A percentile compares a stretch with the other conserved stretches of the same genome.
These are phyloP conservation scores for Hoplostethus mediterraneus DNA, from an alignment of 2,797 vertebrate genomes.

Conservation along the genomic window DNA sequence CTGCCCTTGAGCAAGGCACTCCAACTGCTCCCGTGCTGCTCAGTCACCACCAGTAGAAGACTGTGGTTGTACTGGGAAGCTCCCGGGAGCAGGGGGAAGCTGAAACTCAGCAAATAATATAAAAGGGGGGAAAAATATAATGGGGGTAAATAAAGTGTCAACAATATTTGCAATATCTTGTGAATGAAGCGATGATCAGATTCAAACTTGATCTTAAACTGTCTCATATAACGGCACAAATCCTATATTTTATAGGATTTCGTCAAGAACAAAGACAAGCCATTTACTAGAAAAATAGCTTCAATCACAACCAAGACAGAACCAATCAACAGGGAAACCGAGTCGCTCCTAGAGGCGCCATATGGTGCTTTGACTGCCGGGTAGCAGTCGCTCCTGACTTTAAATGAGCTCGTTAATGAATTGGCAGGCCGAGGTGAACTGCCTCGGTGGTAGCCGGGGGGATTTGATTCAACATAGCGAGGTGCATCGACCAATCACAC, in stretches of 20 bases:
- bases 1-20: no score
- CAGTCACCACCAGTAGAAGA: no score
- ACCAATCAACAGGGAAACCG: constrained; percentile 8
- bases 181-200: no score
- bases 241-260: no score
- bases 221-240: no score
- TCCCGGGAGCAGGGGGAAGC: background rate
- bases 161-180: no score
- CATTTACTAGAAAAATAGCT: background rate
- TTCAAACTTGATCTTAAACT: no score
- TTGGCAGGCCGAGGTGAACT: constrained; percentile 49
- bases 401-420: constrained; percentile 73
- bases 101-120: no score
- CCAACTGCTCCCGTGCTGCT: no score
- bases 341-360: constrained; percentile 43
- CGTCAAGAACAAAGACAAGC: background rate
- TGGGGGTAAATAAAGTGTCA: no score
- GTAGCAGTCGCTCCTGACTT: constrained; percentile 54
- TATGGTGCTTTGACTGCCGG: constrained; percentile 49
- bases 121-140: no score
- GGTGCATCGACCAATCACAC: constrained; percentile 43
- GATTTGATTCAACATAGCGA: constrained; percentile 31
- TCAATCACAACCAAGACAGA: background rate
- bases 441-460: constrained; percentile 43
- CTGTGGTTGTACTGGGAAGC: no score